Evolutionary conservation across 2,797 vertebrate species (phyloP).

Genomic region (Coendou prehensilis): DNA sequence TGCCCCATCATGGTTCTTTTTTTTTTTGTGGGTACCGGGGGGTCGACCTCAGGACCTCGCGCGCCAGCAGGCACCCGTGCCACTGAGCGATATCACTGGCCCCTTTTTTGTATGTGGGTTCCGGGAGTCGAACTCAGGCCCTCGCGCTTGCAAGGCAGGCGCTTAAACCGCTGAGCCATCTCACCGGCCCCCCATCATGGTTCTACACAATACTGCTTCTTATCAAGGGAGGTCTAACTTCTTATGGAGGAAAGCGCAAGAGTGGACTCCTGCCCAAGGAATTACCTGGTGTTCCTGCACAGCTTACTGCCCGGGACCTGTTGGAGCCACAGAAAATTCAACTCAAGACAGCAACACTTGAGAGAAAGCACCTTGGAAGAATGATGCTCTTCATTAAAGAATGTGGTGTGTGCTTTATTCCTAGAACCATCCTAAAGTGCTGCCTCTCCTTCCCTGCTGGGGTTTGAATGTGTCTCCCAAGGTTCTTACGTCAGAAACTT

Average conservation of each 20-base stretch:
- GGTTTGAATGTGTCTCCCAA: not conserved
- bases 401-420: not conserved
- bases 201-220: not conserved
- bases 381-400: not conserved
- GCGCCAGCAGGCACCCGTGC: too few species aligned
- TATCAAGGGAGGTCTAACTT: not conserved
- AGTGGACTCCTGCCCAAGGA: not conserved
- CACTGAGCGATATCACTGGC: too few species aligned
- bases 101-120: too few species aligned
- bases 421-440: not conserved
- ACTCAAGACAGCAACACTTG: not conserved
- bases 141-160: too few species aligned
- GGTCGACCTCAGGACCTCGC: too few species aligned
- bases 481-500: not conserved
- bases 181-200: not conserved
- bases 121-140: too few species aligned
- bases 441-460: not conserved
- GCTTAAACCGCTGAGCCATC: too few species aligned
- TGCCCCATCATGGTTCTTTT: not conserved
- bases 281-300: not conserved
- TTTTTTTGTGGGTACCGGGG: too few species aligned
- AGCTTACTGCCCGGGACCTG: not conserved
- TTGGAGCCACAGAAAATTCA: not conserved
- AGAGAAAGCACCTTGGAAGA: not conserved
- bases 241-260: not conserved